Base-by-base conservation (phyloP, 2,113 vertebrate genomes). In the Semnornis frantzii region DNA sequence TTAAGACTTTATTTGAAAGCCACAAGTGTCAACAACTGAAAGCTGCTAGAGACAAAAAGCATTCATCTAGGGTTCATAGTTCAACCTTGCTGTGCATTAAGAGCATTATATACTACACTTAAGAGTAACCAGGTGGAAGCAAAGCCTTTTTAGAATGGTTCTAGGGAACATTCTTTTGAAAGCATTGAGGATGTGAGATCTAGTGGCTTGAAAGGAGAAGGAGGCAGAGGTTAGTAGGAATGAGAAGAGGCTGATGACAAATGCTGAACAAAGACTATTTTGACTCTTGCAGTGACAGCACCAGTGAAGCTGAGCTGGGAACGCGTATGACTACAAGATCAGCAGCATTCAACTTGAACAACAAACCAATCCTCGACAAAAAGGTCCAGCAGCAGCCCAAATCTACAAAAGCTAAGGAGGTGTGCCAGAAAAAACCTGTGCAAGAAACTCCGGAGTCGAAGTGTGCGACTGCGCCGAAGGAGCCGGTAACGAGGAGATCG, bases 401-500 rank as follows among this genome's bases (percentile, higher is more conserved):
- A 78, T 85, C 80, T 74, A 70, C 75, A 57, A 96, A 97, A 95
- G 88, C 54, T 66, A 97, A 94, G 69, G 96, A 95, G 39, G 46
- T 74, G n/a, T 95, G 93, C 94, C 96, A 95, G 88, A 97, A 97
- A 66, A 97, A 96, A 55, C 31, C 88, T 44, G n/a, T 80, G 19
- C 92, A 95, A 77, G 96, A 95, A 86, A 75, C 74, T 79, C 20
- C 91, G 10, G 96, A 93, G 70, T 94, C 95, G 92, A 95, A 92
- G 78, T 93, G 76, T 13, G 0, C 60, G 65, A 46, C 60, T 91
- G 81, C 3, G 0, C 55, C 82, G 63, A 63, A 89, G 8, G 97
- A 98, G 24, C 95, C 94, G 10, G 76, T 96, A 88, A 97, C 17
- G 15, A 95, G 98, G 82, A 97, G 97, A 93, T 98, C 98, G 50